A percentile compares a stretch with the other conserved stretches of the same genome.
phyloP scores from a whole-genome alignment of 1,140 invertebrate genomes.

The Brachionus asplanchnoidis region DNA sequence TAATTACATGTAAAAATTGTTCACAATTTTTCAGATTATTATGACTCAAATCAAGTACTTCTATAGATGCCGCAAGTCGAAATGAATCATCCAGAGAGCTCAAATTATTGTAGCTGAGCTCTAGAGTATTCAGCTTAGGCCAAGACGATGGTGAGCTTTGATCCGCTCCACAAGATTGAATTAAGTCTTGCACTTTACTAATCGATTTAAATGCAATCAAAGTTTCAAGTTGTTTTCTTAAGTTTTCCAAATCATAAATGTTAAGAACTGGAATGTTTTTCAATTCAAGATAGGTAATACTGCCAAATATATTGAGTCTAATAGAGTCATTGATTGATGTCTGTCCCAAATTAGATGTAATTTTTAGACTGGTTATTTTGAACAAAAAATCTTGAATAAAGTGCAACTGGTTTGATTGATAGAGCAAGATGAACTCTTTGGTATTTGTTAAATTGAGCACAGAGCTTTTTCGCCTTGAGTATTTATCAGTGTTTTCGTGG shows the following conservation, averaged over 20 bases:
- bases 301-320: slow-evolving; percentile 3
- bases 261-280: neutral
- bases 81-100: neutral
- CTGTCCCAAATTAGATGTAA: neutral
- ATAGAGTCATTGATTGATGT: neutral
- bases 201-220: neutral
- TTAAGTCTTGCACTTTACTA: neutral
- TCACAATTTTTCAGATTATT: neutral
- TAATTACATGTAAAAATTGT: neutral
- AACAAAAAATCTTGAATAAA: slow-evolving; percentile 36
- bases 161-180: slow-evolving; percentile 28
- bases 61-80: neutral
- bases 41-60: slow-evolving; percentile 3
- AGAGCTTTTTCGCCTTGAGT: neutral
- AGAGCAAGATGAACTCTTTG: slow-evolving; percentile 17
- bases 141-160: slow-evolving; percentile 10
- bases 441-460: neutral
- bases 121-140: neutral
- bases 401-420: slow-evolving; percentile 11
- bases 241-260: slow-evolving; percentile 7
- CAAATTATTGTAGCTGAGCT: neutral
- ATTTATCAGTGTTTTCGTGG: neutral
- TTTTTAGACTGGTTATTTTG: slow-evolving; percentile 20
- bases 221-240: neutral
- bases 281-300: neutral